phyloP scores from a whole-genome alignment of 2,888 invertebrate species.

The Cheilosia pagana region DNA sequence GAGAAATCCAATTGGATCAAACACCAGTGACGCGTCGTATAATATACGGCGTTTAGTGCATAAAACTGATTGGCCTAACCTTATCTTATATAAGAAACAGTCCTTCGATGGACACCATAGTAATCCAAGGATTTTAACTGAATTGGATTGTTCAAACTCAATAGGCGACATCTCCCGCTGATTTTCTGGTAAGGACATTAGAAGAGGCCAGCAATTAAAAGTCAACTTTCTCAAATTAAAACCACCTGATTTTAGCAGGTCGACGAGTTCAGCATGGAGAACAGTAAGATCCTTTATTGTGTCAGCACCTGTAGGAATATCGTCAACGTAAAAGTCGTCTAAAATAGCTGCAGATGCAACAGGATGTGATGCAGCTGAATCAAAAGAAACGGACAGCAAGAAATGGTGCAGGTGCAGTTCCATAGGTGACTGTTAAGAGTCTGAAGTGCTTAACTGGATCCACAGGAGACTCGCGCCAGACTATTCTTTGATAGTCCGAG shows the following conservation, averaged over 20 bases:
- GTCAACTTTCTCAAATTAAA: constrained; percentile 3
- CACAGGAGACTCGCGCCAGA: constrained; percentile 20
- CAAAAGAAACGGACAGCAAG: constrained; percentile 59
- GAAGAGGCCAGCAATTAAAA: background rate
- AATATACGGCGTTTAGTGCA: constrained; percentile 14
- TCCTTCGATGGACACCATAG: constrained; percentile 62
- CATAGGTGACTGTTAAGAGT: constrained; percentile 42
- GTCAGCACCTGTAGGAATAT: constrained; percentile 54
- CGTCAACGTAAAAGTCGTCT: constrained; percentile 76
- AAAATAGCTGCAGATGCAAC: constrained; percentile 49
- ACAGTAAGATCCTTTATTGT: constrained; percentile 6
- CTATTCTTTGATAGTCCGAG: constrained; percentile 45
- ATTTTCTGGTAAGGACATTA: constrained; percentile 13
- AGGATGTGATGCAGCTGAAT: constrained; percentile 54
- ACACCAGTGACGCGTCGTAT: constrained; percentile 22
- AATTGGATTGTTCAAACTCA: constrained; percentile 20
- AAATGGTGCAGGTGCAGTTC: constrained; percentile 58
- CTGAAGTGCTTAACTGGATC: background rate
- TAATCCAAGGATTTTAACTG: constrained; percentile 57
- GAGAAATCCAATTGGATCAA: constrained; percentile 63
- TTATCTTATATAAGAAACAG: constrained; percentile 25
- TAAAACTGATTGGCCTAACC: background rate
- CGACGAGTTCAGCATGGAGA: background rate
- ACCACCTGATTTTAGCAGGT: background rate
- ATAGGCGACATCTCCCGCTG: constrained; percentile 4